Percentiles rank a stretch among this genome's conserved stretches.
Conservation (phyloP, 2,888 invertebrate genomes). For the Phyllotreta cruciferae region DNA sequence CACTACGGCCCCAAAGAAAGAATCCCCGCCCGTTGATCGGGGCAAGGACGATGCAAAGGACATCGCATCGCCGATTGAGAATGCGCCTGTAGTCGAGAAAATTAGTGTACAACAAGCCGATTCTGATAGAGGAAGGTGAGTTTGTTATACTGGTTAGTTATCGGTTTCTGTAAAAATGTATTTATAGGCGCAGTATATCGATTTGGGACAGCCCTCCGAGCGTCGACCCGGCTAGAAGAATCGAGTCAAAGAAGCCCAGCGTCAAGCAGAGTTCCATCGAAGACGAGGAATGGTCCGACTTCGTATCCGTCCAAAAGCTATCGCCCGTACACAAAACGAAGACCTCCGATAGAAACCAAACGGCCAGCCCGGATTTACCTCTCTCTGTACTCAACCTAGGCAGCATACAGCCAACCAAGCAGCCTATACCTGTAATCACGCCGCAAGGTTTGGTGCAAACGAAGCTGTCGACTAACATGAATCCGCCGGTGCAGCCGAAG, state of each 20-base stretch:
- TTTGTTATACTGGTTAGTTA: no score
- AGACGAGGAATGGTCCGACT: slow-evolving; percentile 70
- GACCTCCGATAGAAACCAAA: slow-evolving; percentile 43
- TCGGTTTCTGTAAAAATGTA: no score
- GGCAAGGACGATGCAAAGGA: slow-evolving; percentile 2
- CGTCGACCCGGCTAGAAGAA: slow-evolving; percentile 11
- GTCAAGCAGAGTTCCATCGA: slow-evolving; percentile 49
- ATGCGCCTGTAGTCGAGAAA: slow-evolving; percentile 3
- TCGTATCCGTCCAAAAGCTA: slow-evolving; percentile 59
- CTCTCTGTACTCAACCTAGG: slow-evolving; percentile 56
- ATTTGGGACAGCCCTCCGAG: slow-evolving; percentile 20
- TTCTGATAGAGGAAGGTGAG: slow-evolving; percentile 15
- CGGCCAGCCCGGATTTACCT: slow-evolving; percentile 54
- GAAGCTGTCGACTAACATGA: slow-evolving; percentile 48
- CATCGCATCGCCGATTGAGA: slow-evolving; percentile 1
- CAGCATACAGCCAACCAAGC: slow-evolving; percentile 54
- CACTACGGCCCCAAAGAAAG: slow-evolving; percentile 28
- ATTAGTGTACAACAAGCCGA: slow-evolving; percentile 1
- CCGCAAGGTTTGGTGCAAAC: slow-evolving; percentile 56
- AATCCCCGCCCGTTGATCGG: neutral
- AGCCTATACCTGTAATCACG: slow-evolving; percentile 57
- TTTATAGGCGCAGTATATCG: slow-evolving; percentile 10
- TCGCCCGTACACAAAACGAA: slow-evolving; percentile 46
- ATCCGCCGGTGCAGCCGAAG: slow-evolving; percentile 31
- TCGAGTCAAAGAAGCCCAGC: slow-evolving; percentile 19